Evolutionary conservation across 2,113 vertebrate species (phyloP), one percentile per base, ranked within the genome.

Genomic region (Cisticola juncidis): DNA sequence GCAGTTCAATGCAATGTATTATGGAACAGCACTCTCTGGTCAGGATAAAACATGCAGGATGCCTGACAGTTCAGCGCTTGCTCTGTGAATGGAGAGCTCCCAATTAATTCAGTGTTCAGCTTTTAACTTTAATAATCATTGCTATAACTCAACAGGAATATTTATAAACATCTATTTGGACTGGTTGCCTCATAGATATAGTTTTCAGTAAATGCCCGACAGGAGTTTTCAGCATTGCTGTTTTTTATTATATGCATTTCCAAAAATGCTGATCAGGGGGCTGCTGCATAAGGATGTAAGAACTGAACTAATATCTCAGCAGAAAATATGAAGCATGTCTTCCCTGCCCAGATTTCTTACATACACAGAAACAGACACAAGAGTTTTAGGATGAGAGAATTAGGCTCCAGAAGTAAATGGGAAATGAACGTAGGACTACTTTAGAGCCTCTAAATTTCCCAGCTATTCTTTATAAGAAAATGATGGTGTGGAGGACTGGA

Each of bases 41-140:
- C 94, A 87, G 91, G 86, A 91, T 70, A 47, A 91, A 91, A 96
- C 90, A 94, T 36, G 94, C 94, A 96, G 93, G 80, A 94, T 95
- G 81, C 80, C 95, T 51, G 77, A 91, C 87, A 84, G 92, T 76
- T 74, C 83, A 92, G 64, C 3, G 28, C 79, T 96, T 70, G 31
- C 88, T 88, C 93, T 84, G 74, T 82, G 88, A 93, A 92, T 91
- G 95, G 95, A 93, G 86, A 88, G 90, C 85, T 97, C 92, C 85
- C 94, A 97, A 95, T 97, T 97, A 97, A 81, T 61, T 86, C 29
- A 14, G 85, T 80, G 73, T 87, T 92, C n/a, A 22, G 92, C 80
- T 97, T 96, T 97, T 97, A 95, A 96, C 86, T 97, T 94, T 56
- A 95, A 89, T 96, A 96, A 94, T 93, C 80, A 76, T 88, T 53